Conservation (phyloP, 2,888 invertebrate species). For the Dusona sp. region DNA sequence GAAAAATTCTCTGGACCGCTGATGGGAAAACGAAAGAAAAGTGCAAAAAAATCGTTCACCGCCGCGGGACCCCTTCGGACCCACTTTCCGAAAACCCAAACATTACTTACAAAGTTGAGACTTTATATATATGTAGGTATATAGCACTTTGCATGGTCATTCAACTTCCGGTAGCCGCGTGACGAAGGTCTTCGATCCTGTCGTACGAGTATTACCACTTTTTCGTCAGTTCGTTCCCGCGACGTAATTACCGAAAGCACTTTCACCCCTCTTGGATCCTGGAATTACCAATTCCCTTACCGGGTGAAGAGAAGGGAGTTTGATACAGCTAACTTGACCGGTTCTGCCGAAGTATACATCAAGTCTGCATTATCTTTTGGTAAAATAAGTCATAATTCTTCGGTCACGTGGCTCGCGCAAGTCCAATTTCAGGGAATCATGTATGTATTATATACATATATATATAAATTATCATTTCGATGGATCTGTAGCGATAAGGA, state of each 20-base stretch:
- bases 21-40: no score
- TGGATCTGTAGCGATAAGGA: conserved; percentile 70
- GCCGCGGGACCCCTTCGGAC: no score
- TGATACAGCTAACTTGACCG: conserved; percentile 31
- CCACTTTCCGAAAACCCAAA: no score
- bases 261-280: conserved; percentile 37
- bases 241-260: conserved; percentile 74
- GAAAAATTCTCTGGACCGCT: no score
- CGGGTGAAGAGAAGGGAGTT: not conserved
- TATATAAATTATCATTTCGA: conserved; percentile 59
- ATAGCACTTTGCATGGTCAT: conserved; percentile 19
- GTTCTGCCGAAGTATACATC: conserved; percentile 56
- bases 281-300: conserved; percentile 28
- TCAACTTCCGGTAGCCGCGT: conserved; percentile 56
- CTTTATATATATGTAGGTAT: not conserved
- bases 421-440: conserved; percentile 60
- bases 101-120: no score
- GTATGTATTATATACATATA: conserved; percentile 63
- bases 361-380: conserved; percentile 69
- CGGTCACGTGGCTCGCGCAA: conserved; percentile 74
- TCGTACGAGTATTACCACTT: conserved; percentile 40
- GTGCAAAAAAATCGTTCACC: no score
- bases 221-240: conserved; percentile 61
- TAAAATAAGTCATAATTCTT: conserved; percentile 77
- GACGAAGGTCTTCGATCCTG: conserved; percentile 37